Evolutionary conservation across 2,113 vertebrate genomes (phyloP).

Genomic region (Muscicapa adusta): DNA sequence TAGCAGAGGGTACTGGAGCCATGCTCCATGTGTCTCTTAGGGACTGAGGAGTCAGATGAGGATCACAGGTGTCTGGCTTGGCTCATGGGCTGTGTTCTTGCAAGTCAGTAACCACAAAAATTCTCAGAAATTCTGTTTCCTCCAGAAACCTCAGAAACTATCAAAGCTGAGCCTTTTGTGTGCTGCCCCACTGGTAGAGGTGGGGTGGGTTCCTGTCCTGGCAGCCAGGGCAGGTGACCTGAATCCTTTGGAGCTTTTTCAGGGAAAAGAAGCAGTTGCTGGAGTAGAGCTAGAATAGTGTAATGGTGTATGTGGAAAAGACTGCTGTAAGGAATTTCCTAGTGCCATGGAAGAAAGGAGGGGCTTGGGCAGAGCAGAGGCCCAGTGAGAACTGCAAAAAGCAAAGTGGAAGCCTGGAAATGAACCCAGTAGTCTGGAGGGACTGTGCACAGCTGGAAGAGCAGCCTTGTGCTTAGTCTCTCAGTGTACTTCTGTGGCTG

Average conservation of each 20-base stretch:
- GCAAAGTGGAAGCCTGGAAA: background rate
- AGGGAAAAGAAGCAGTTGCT: accelerated
- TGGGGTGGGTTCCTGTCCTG: background rate
- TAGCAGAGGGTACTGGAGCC: background rate
- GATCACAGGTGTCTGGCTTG: background rate
- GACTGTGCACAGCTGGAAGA: background rate
- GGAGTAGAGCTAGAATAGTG: background rate
- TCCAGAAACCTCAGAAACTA: background rate
- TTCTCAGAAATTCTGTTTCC: background rate
- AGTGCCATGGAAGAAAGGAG: background rate
- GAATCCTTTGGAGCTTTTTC: background rate
- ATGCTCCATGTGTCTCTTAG: background rate
- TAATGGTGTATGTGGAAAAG: background rate
- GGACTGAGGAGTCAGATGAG: background rate
- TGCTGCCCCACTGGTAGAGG: background rate
- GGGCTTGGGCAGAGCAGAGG: background rate
- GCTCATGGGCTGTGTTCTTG: accelerated
- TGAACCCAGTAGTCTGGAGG: background rate
- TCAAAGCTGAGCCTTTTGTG: background rate
- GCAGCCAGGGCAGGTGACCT: background rate
- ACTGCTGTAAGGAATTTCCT: background rate
- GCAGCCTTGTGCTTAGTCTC: background rate
- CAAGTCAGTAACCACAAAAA: background rate
- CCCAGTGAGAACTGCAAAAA: background rate
- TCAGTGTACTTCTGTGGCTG: background rate